Conservation (phyloP, 2,113 vertebrate genomes). For the Notiomystis cincta region DNA sequence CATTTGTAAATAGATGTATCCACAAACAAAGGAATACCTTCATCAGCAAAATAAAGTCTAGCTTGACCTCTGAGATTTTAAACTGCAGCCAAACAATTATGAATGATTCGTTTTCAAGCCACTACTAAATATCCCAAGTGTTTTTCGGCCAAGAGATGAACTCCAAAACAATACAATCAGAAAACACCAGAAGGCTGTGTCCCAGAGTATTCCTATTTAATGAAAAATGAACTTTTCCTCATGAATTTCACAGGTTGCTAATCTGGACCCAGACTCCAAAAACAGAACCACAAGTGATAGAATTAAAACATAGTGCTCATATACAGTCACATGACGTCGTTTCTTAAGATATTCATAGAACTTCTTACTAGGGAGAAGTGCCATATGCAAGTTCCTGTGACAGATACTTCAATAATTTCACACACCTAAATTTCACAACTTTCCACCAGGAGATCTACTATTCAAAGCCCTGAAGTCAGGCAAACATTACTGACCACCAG, state of each 20-base stretch:
- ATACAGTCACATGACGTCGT: accelerated
- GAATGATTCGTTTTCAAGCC: neutral
- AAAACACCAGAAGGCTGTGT: neutral
- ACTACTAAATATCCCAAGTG: neutral
- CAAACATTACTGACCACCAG: neutral
- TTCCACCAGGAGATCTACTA: neutral
- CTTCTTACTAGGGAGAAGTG: neutral
- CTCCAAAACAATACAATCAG: neutral
- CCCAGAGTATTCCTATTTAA: neutral
- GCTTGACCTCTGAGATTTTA: neutral
- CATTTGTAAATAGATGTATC: neutral
- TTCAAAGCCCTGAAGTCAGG: neutral
- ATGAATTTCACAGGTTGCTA: neutral
- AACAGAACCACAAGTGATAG: neutral
- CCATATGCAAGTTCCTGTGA: neutral
- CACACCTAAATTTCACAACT: neutral
- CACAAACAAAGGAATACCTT: neutral
- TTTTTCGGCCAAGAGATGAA: neutral
- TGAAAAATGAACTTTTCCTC: neutral
- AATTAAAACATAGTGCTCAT: neutral
- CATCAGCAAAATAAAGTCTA: neutral
- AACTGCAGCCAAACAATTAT: neutral
- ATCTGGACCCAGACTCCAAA: neutral
- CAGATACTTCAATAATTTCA: neutral
- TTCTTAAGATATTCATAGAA: neutral